Conservation (phyloP, 2,888 invertebrate species). For the Cremastobaeus sp. region DNA sequence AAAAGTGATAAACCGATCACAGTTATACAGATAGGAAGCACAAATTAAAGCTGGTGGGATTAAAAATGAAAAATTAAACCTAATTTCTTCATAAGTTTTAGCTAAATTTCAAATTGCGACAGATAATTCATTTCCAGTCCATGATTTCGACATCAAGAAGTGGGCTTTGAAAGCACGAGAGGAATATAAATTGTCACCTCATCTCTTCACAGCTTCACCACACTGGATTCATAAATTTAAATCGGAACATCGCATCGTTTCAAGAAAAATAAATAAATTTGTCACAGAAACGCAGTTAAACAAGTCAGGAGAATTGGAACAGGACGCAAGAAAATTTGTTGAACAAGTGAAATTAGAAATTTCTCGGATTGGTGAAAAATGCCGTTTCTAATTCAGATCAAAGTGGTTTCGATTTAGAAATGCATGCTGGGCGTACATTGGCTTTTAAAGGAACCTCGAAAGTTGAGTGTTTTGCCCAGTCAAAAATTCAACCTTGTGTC, state of each 20-base stretch:
- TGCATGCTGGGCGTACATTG: slow-evolving; percentile 48
- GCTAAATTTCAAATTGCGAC: background rate
- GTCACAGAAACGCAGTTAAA: slow-evolving; percentile 6
- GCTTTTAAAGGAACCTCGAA: slow-evolving; percentile 36
- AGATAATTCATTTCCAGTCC: background rate
- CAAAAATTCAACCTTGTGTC: slow-evolving; percentile 2
- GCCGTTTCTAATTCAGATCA: slow-evolving; percentile 36
- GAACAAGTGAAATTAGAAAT: too few relatives aligned
- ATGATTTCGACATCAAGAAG: background rate
- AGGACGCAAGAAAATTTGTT: slow-evolving; percentile 19
- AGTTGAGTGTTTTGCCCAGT: slow-evolving; percentile 49
- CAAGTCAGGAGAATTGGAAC: background rate
- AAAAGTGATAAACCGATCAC: too few relatives aligned
- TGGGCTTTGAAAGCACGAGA: slow-evolving; percentile 1
- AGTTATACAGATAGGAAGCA: slow-evolving; percentile 3
- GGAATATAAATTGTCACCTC: background rate
- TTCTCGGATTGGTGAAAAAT: too few relatives aligned
- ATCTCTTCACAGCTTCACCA: background rate
- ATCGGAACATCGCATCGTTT: slow-evolving; percentile 22
- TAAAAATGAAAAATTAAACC: background rate
- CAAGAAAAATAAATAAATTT: slow-evolving; percentile 27
- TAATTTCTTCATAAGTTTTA: background rate
- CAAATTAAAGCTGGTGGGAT: background rate
- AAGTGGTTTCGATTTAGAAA: slow-evolving; percentile 41
- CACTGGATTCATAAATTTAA: slow-evolving; percentile 1